These are phyloP conservation scores for Narcine bancroftii DNA, from an alignment of 2,113 vertebrate genomes.

Conservation along the genomic window DNA sequence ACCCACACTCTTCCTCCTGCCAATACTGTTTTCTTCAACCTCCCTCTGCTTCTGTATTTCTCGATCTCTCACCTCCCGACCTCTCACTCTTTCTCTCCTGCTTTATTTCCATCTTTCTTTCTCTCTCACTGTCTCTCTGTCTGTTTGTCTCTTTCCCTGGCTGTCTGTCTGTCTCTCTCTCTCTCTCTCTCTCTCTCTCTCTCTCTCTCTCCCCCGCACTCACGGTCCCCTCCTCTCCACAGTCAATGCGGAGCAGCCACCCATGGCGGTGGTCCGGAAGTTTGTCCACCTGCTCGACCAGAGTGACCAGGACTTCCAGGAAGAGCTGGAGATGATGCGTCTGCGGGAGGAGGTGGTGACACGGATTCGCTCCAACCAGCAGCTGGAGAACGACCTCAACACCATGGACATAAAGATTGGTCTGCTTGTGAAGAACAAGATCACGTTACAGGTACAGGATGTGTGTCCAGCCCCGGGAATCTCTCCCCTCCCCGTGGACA, in stretches of 20 bases:
- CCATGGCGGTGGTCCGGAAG: conserved; percentile 90
- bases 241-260: conserved; percentile 81
- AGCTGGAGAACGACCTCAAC: conserved; percentile 94
- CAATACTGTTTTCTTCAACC: too few relatives aligned
- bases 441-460: conserved; percentile 71
- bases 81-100: too few relatives aligned
- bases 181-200: too few relatives aligned
- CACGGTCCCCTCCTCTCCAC: background rate
- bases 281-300: conserved; percentile 95
- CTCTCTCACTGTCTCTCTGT: background rate
- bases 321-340: conserved; percentile 89
- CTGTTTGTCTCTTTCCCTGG: background rate
- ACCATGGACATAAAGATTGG: conserved; percentile 99
- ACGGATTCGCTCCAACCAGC: conserved; percentile 91
- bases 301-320: conserved; percentile 96
- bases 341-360: conserved; percentile 90
- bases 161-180: background rate
- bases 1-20: too few relatives aligned
- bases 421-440: conserved; percentile 94
- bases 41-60: too few relatives aligned
- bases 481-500: background rate
- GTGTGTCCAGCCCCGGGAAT: background rate
- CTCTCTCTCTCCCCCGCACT: conserved; percentile 42
- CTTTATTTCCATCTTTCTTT: background rate
- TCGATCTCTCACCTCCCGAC: too few relatives aligned